Evolutionary conservation across 2,888 invertebrate species (phyloP).

Genomic region (Adela reaumurella): DNA sequence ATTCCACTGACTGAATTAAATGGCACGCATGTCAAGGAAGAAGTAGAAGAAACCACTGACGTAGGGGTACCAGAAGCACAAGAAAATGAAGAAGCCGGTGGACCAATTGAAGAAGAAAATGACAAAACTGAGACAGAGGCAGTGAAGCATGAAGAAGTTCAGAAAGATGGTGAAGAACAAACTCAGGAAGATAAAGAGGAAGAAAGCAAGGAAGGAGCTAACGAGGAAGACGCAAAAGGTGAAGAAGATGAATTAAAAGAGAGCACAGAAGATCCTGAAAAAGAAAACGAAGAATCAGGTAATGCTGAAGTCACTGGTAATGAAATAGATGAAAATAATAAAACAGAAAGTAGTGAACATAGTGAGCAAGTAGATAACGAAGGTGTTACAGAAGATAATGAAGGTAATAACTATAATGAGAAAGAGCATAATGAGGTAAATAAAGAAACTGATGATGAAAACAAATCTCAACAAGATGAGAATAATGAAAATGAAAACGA

Average conservation of each 20-base stretch:
- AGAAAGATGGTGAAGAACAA: slow-evolving; percentile 1
- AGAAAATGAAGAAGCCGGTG: slow-evolving; percentile 11
- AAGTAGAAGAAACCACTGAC: neutral
- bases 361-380: too few species aligned
- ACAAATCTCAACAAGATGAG: slow-evolving; percentile 10
- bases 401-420: slow-evolving; percentile 14
- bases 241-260: slow-evolving; percentile 7
- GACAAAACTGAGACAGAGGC: slow-evolving; percentile 7
- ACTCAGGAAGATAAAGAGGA: slow-evolving; percentile 12
- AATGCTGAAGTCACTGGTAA: slow-evolving; percentile 8
- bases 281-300: slow-evolving; percentile 11
- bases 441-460: slow-evolving; percentile 12
- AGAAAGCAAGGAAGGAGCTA: slow-evolving; percentile 11
- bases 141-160: slow-evolving; percentile 6
- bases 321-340: slow-evolving; percentile 2
- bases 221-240: slow-evolving; percentile 5
- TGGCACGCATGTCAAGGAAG: neutral
- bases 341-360: too few species aligned
- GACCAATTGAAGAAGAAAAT: slow-evolving; percentile 6
- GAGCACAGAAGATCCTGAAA: slow-evolving; percentile 6
- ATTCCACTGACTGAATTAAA: slow-evolving; percentile 3
- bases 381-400: slow-evolving; percentile 18
- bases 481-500: slow-evolving; percentile 25
- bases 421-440: slow-evolving; percentile 5
- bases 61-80: slow-evolving; percentile 25